Conservation (phyloP, 2,888 invertebrate genomes). For the Eupithecia subumbrata region DNA sequence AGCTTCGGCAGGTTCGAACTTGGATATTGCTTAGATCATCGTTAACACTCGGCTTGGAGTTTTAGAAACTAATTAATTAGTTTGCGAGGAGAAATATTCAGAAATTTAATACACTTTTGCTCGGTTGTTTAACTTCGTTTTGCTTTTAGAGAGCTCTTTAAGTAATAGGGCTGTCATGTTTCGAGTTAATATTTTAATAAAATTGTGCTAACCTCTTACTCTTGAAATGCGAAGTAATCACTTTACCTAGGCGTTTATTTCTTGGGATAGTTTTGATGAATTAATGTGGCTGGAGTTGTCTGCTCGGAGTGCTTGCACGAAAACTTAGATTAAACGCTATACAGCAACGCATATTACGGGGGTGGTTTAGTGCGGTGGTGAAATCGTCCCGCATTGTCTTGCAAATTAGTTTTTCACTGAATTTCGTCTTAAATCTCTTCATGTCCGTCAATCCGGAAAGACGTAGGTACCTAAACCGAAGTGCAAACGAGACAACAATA, state of each 20-base stretch:
- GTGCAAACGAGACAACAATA: too few species aligned
- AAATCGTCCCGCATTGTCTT: conserved; percentile 65
- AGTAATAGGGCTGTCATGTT: conserved; percentile 48
- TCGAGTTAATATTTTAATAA: conserved; percentile 34
- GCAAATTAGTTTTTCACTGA: conserved; percentile 60
- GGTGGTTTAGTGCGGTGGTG: conserved; percentile 59
- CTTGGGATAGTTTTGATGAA: conserved; percentile 50
- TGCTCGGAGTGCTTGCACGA: conserved; percentile 59
- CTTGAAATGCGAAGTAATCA: conserved; percentile 11
- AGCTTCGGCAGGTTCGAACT: conserved; percentile 52
- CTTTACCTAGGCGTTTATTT: conserved; percentile 35
- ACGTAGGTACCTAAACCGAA: too few species aligned
- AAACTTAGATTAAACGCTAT: conserved; percentile 78
- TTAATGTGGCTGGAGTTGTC: conserved; percentile 63
- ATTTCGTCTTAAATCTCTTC: neutral
- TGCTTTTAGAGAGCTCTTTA: conserved; percentile 47
- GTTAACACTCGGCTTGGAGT: conserved; percentile 63
- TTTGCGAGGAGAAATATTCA: conserved; percentile 56
- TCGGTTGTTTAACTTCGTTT: conserved; percentile 50
- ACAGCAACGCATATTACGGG: conserved; percentile 68
- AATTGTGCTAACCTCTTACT: conserved; percentile 35
- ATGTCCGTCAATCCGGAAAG: too few species aligned
- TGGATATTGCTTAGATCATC: conserved; percentile 68
- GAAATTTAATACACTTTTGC: conserved; percentile 60
- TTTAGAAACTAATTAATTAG: conserved; percentile 68